Percentiles rank a stretch among this genome's conserved stretches.
phyloP scores from a whole-genome alignment of 2,888 invertebrate genomes.

The Lottia scabra region DNA sequence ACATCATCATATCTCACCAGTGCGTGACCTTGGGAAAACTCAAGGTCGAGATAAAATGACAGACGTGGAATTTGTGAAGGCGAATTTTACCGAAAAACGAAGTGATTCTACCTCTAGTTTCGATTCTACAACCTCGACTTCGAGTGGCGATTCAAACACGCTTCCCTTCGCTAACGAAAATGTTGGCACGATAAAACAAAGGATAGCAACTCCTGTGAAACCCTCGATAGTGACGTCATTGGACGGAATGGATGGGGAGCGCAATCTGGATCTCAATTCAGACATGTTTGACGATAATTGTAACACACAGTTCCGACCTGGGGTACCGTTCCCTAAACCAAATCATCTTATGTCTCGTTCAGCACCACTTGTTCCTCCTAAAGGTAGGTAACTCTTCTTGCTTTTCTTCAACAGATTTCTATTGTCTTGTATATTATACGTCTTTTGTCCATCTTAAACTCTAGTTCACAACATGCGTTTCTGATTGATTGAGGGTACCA shows the following conservation, averaged over 20 bases:
- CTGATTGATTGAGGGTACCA: too few relatives aligned
- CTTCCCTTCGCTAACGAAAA: slow-evolving; percentile 97
- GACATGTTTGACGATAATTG: slow-evolving; percentile 34
- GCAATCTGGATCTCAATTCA: slow-evolving; percentile 31
- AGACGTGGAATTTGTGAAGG: slow-evolving; percentile 1
- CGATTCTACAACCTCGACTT: slow-evolving; percentile 68
- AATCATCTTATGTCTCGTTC: neutral
- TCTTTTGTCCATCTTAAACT: too few relatives aligned
- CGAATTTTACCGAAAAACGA: slow-evolving; percentile 24
- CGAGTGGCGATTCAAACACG: slow-evolving; percentile 91
- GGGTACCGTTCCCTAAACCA: neutral
- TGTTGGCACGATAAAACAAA: slow-evolving; percentile 96
- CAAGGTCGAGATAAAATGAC: slow-evolving; percentile 14
- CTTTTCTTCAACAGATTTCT: too few relatives aligned
- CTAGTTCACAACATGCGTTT: too few relatives aligned
- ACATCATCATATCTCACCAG: slow-evolving; percentile 16
- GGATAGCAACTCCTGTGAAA: slow-evolving; percentile 64
- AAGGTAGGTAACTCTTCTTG: neutral
- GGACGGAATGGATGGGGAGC: slow-evolving; percentile 35
- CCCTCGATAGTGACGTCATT: slow-evolving; percentile 57
- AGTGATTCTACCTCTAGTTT: slow-evolving; percentile 39
- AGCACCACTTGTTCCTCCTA: neutral
- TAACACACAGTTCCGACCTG: neutral
- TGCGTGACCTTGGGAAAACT: neutral
- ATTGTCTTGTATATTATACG: too few relatives aligned